Evolutionary conservation across 2,113 vertebrate genomes (phyloP), one percentile per base, ranked within the genome.

Genomic region (Choloepus hoffmanni): DNA sequence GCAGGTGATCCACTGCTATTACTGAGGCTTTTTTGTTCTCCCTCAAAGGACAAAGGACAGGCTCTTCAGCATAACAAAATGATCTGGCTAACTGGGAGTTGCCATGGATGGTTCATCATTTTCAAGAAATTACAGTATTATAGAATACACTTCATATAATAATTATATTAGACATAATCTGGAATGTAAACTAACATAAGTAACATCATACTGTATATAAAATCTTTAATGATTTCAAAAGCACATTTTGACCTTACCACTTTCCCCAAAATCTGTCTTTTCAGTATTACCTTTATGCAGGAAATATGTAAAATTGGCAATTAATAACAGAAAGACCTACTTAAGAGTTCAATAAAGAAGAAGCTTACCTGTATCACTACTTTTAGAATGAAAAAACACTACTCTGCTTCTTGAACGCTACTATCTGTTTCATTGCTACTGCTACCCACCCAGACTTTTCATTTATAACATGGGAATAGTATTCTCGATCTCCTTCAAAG

Each of bases 211-310:
- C 7, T 92, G 19, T 53, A 48, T 58, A 68, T 3, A 58, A n/a
- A 13, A 89, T 16, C 24, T 58, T 60, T 88, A 60, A 19, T 55
- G 45, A 97, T 60, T 93, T 60, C 76, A 26, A 85, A 94, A 45
- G 72, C 11, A 43, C 0, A 16, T 70, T 77, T 55, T 50, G 74
- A n/a, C 48, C 13, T 7, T 58, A 14, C 7, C 23, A 36, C 9
- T 70, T 84, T 74, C 10, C 23, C 24, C 5, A 63, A 45, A 53
- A 43, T 82, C 3, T 77, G 30, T 7, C 9, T 95, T 90, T 92
- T 48, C 40, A 95, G 40, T 81, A 91, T 62, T n/a, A 77, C 21
- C 14, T 86, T 67, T 45, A 50, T 85, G 55, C 5, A 77, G 26
- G 13, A 45, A 91, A 77, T 65, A 95, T 24, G 9, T 55, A 77